Evolutionary conservation across 1,140 invertebrate species (phyloP).

Genomic region (Pemphigus obesinymphae): DNA sequence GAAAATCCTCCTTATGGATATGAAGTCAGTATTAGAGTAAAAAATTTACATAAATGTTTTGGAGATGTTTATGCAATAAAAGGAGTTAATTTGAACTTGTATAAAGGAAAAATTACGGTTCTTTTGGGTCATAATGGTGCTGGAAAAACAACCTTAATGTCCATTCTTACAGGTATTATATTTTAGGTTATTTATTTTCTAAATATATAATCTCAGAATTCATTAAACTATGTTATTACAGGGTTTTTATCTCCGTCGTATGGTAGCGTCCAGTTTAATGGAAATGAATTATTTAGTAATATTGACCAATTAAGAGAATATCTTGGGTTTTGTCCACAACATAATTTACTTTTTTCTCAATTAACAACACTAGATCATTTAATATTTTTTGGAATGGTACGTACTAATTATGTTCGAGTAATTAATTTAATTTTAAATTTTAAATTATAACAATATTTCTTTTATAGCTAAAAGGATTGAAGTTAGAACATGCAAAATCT

Average conservation of each 20-base stretch:
- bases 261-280: slow-evolving; percentile 63
- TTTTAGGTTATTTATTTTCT: not conserved
- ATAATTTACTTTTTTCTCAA: too few species aligned
- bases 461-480: slow-evolving; percentile 56
- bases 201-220: not conserved
- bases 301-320: slow-evolving; percentile 54
- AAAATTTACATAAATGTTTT: slow-evolving; percentile 47
- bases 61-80: too few species aligned
- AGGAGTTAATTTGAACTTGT: too few species aligned
- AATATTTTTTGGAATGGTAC: slow-evolving; percentile 46
- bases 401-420: not conserved
- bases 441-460: not conserved
- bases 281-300: slow-evolving; percentile 56
- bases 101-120: too few species aligned
- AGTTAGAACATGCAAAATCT: slow-evolving; percentile 37
- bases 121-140: slow-evolving; percentile 81
- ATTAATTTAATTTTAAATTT: too few species aligned
- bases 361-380: slow-evolving; percentile 89
- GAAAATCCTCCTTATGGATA: slow-evolving; percentile 34
- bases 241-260: slow-evolving; percentile 61
- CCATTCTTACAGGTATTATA: slow-evolving; percentile 46
- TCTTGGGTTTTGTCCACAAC: slow-evolving; percentile 81
- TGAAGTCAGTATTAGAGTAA: slow-evolving; percentile 47
- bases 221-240: slow-evolving; percentile 36
- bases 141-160: slow-evolving; percentile 81